Conservation (phyloP, 1,140 invertebrate species). For the Polypedilum pembai region DNA sequence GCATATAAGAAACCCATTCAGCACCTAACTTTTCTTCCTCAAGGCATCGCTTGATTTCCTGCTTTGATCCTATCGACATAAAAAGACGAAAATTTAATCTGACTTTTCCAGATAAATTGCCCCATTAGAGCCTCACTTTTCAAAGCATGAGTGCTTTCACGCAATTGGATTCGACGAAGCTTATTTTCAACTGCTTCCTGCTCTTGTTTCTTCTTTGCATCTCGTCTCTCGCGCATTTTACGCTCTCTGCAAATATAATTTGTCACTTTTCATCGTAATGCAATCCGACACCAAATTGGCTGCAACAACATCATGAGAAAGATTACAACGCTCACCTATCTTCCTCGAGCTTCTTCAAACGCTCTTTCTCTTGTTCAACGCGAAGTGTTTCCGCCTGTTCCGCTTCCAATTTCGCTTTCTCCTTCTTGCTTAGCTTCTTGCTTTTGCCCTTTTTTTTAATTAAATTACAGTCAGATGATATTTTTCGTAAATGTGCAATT, state of each 20-base stretch:
- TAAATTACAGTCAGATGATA: conserved; percentile 9
- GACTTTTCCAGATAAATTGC: neutral
- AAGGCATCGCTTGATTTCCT: neutral
- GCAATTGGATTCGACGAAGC: conserved; percentile 36
- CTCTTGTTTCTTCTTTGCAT: conserved; percentile 40
- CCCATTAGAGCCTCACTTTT: neutral
- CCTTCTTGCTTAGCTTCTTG: conserved; percentile 45
- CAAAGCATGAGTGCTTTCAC: conserved; percentile 39
- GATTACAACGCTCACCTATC: conserved; percentile 1
- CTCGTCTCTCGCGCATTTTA: conserved; percentile 41
- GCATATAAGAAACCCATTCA: conserved; percentile 54
- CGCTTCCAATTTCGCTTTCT: conserved; percentile 43
- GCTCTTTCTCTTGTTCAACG: conserved; percentile 44
- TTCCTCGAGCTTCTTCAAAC: neutral
- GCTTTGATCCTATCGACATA: conserved; percentile 34
- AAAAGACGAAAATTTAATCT: neutral
- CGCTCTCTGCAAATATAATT: conserved; percentile 33
- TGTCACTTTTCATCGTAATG: neutral
- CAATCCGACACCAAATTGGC: neutral
- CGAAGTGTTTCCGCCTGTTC: conserved; percentile 44
- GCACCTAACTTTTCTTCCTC: neutral
- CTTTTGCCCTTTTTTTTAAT: conserved; percentile 37
- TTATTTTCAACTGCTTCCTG: conserved; percentile 41
- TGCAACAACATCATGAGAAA: neutral
- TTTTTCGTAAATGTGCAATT: neutral